Conservation (phyloP, 2,113 vertebrate genomes). For the Elachura formosa region DNA sequence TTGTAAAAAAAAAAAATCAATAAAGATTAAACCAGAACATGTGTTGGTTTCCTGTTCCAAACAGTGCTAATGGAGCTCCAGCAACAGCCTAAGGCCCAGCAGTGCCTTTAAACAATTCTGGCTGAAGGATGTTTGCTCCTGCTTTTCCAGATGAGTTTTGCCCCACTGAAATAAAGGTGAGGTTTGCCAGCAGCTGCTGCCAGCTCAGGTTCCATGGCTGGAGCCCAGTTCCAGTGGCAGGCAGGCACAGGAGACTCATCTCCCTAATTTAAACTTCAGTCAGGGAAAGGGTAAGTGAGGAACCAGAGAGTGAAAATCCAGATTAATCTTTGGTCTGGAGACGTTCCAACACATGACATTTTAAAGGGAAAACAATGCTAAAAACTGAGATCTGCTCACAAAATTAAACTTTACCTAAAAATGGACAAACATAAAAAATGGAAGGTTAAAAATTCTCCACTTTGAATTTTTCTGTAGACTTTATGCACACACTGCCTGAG, state of each 20-base stretch:
- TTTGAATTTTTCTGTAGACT: background rate
- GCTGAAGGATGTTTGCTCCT: background rate
- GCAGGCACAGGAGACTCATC: background rate
- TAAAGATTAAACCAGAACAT: slow-evolving; percentile 16
- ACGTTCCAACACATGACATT: background rate
- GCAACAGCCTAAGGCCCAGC: background rate
- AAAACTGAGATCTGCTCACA: background rate
- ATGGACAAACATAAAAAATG: background rate
- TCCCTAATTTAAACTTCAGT: background rate
- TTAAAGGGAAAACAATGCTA: background rate
- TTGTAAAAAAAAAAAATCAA: slow-evolving; percentile 28
- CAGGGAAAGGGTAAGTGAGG: background rate
- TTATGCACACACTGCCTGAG: background rate
- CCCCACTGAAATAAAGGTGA: background rate
- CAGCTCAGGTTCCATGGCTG: background rate
- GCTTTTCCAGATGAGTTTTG: background rate
- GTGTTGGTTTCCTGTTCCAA: background rate
- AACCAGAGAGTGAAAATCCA: background rate
- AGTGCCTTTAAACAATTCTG: background rate
- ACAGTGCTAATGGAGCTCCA: background rate
- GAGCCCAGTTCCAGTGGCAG: background rate
- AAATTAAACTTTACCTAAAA: background rate
- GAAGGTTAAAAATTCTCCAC: background rate
- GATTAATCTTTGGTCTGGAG: background rate
- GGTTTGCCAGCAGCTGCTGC: background rate